Conservation (phyloP, 2,113 vertebrate species). For the Odocoileus virginianus region DNA sequence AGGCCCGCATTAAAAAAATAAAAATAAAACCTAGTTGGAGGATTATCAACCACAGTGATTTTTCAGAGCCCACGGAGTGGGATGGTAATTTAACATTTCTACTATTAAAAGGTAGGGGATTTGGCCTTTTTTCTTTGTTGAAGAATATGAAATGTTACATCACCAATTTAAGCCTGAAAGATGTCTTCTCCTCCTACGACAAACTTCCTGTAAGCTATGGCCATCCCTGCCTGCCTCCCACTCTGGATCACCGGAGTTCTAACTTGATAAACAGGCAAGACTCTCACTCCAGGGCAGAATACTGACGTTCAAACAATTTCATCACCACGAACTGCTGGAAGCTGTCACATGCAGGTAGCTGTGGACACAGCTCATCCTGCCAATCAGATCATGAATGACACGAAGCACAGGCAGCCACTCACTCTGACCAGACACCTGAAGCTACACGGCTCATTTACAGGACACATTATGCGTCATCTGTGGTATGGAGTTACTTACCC, state of each 20-base stretch:
- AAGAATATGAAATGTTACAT: constrained; percentile 6
- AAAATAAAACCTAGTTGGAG: constrained; percentile 13
- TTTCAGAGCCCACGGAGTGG: neutral
- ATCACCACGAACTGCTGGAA: neutral
- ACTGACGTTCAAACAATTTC: neutral
- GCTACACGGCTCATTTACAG: constrained; percentile 46
- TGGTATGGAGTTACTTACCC: constrained; percentile 80
- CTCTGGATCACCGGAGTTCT: neutral
- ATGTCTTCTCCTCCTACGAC: neutral
- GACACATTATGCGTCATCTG: neutral
- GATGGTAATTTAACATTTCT: neutral
- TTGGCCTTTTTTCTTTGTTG: neutral
- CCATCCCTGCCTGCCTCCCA: neutral
- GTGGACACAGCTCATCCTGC: neutral
- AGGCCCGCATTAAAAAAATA: constrained; percentile 10
- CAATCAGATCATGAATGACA: neutral
- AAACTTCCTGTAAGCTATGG: neutral
- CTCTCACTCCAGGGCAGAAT: neutral
- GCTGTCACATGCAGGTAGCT: constrained; percentile 26
- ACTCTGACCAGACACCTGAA: constrained; percentile 40
- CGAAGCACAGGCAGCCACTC: constrained; percentile 46
- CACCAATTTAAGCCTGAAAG: neutral
- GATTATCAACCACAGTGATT: neutral
- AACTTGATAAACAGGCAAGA: neutral
- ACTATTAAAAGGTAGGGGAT: neutral